These are phyloP conservation scores for Enteromius trimaculatus DNA, from an alignment of 2,797 vertebrate species.

Conservation along the genomic window DNA sequence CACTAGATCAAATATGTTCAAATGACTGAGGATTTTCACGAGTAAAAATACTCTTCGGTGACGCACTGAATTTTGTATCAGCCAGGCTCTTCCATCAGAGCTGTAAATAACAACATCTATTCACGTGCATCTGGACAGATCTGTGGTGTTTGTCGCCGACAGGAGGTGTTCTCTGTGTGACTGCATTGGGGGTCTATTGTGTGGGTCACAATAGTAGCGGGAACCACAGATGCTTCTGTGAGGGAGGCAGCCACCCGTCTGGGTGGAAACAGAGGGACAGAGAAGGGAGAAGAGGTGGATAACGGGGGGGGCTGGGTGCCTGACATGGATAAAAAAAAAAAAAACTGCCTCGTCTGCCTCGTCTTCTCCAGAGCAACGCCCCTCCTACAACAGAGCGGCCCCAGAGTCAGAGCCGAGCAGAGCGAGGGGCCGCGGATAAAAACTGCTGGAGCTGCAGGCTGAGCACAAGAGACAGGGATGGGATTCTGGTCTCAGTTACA, in stretches of 20 bases:
- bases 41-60: neutral
- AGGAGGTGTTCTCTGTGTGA: slow-evolving; percentile 55
- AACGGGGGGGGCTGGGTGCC: slow-evolving; percentile 52
- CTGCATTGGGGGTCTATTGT: slow-evolving; percentile 68
- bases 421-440: neutral
- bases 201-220: slow-evolving; percentile 75
- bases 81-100: neutral
- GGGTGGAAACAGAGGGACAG: slow-evolving; percentile 31
- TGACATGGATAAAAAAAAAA: slow-evolving; percentile 58
- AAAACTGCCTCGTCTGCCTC: slow-evolving; percentile 60
- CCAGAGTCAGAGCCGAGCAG: neutral
- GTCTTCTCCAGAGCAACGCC: slow-evolving; percentile 64
- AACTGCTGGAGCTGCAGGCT: neutral
- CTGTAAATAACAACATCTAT: slow-evolving; percentile 20
- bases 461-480: neutral
- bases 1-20: neutral
- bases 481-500: neutral
- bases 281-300: slow-evolving; percentile 67
- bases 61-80: neutral
- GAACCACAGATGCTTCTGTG: slow-evolving; percentile 75
- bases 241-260: slow-evolving; percentile 73
- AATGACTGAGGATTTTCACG: neutral
- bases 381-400: slow-evolving; percentile 58
- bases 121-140: slow-evolving; percentile 8
- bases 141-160: neutral